Evolutionary conservation across 1,140 invertebrate genomes (phyloP).

Genomic region (Ruditapes philippinarum): DNA sequence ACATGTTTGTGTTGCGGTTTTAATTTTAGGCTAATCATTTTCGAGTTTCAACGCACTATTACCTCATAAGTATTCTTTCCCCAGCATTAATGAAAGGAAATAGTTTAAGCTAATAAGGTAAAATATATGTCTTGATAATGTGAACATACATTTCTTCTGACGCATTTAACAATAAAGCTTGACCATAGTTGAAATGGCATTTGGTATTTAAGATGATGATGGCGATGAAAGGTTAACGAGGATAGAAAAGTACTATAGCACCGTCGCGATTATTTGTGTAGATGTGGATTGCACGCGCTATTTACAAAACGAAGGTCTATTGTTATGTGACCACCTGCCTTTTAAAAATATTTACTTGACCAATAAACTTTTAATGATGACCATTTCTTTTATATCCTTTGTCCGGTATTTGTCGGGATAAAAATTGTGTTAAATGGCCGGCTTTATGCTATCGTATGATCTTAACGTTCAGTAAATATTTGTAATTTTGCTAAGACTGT

Average conservation of each 20-base stretch:
- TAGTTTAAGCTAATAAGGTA: not conserved
- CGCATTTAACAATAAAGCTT: too few relatives aligned
- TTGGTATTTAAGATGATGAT: not conserved
- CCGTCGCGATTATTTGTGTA: not conserved
- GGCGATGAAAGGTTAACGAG: not conserved
- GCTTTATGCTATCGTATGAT: not conserved
- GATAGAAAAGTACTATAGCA: not conserved
- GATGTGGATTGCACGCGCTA: conserved; percentile 12
- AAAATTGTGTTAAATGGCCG: not conserved
- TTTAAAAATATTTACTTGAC: conserved; percentile 50
- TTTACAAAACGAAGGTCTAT: not conserved
- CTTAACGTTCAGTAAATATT: conserved; percentile 38
- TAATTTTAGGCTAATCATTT: not conserved
- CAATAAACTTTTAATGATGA: conserved; percentile 53
- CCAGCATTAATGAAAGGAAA: not conserved
- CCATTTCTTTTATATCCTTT: conserved; percentile 14
- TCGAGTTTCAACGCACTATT: not conserved
- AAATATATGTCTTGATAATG: too few relatives aligned
- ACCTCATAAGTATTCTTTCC: not conserved
- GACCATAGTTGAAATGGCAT: not conserved
- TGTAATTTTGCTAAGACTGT: conserved; percentile 38
- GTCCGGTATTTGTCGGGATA: conserved; percentile 30
- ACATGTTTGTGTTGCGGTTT: conserved; percentile 47
- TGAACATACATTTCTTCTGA: too few relatives aligned
- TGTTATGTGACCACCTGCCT: conserved; percentile 39